phyloP scores from a whole-genome alignment of 2,888 invertebrate genomes.

The Ophion slaviceki region DNA sequence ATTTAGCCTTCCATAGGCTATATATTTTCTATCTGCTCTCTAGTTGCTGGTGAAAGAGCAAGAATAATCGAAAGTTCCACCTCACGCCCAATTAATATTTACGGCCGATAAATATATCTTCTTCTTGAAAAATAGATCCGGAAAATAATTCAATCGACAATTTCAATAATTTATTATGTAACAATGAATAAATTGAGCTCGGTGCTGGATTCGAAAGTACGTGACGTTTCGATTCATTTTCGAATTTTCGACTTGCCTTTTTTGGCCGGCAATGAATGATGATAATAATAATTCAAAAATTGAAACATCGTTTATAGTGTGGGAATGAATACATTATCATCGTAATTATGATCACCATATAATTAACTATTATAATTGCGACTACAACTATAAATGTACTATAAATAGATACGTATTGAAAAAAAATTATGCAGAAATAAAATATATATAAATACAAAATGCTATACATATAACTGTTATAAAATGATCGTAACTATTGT shows the following conservation, averaged over 20 bases:
- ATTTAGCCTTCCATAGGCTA: constrained; percentile 51
- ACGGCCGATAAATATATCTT: not conserved
- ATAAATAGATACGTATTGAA: no score
- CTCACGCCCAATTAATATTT: constrained; percentile 9
- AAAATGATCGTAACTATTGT: no score
- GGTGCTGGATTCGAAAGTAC: constrained; percentile 4
- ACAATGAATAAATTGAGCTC: not conserved
- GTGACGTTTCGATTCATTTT: not conserved
- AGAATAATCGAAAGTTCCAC: constrained; percentile 60
- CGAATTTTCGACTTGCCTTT: not conserved
- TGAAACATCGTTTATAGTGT: no score
- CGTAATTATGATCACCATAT: no score
- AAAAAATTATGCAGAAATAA: no score
- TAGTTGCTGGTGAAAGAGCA: constrained; percentile 54
- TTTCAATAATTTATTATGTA: not conserved
- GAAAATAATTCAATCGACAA: not conserved
- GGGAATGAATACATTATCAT: not conserved
- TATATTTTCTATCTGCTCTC: constrained; percentile 20
- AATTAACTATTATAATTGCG: no score
- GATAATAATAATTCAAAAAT: no score
- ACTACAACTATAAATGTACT: no score
- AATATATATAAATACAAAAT: no score
- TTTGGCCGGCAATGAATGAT: no score
- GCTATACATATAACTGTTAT: no score
- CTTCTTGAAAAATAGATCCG: not conserved